Conservation (phyloP, 1,140 invertebrate genomes). For the Hyles vespertilio region DNA sequence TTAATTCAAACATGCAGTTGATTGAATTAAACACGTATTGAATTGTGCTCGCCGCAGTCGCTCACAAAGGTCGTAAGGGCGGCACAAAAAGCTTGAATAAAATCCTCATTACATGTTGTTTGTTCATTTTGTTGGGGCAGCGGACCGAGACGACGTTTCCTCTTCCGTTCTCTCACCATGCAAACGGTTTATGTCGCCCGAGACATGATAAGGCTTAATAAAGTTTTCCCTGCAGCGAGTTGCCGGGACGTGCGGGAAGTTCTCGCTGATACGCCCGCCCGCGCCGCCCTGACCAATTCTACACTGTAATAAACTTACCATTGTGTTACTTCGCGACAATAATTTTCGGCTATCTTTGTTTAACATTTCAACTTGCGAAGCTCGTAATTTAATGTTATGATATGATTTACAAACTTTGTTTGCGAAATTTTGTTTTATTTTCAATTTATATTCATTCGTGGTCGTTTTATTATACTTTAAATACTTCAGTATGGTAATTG, state of each 20-base stretch:
- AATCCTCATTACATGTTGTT: conserved; percentile 46
- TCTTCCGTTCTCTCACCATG: conserved; percentile 34
- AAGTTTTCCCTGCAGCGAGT: conserved; percentile 15
- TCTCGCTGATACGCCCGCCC: neutral
- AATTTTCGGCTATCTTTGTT: no score
- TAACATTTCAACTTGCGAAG: no score
- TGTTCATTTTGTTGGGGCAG: conserved; percentile 28
- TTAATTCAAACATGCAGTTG: conserved; percentile 13
- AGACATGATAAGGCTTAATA: conserved; percentile 26
- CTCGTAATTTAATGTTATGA: no score
- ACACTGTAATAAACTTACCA: no score
- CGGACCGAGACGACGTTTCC: conserved; percentile 41
- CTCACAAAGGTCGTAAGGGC: conserved; percentile 46
- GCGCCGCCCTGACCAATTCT: no score
- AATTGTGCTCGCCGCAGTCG: conserved; percentile 21
- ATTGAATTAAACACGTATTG: conserved; percentile 29
- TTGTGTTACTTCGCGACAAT: no score
- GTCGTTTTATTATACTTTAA: no score
- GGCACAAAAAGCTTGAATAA: conserved; percentile 46
- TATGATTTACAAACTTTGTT: no score
- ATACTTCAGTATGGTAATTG: no score
- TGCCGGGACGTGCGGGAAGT: neutral
- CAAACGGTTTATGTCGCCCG: conserved; percentile 25
- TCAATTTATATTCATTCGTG: no score
- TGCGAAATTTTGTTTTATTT: no score